These are phyloP conservation scores for Phortica variegata DNA, from an alignment of 1,140 invertebrate species.

Conservation along the genomic window DNA sequence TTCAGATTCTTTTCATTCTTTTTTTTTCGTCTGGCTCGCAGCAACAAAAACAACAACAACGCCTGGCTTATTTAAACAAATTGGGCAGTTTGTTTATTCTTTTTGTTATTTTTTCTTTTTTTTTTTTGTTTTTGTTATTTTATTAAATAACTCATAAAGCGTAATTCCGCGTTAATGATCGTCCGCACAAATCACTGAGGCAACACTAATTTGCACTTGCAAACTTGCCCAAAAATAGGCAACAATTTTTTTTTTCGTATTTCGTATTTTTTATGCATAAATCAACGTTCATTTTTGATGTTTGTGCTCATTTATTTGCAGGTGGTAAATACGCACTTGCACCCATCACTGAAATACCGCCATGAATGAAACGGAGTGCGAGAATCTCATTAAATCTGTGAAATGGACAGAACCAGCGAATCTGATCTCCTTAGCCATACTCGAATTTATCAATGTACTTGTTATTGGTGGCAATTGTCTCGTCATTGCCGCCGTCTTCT, in stretches of 20 bases:
- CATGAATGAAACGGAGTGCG: constrained; percentile 75
- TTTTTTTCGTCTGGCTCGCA: no score
- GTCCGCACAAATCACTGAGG: constrained; percentile 33
- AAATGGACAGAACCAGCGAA: constrained; percentile 75
- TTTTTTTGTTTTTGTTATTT: constrained; percentile 13
- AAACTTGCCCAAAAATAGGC: constrained; percentile 8
- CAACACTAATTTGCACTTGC: constrained; percentile 11
- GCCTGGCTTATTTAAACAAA: no score
- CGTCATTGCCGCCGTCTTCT: constrained; percentile 88
- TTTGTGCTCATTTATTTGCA: constrained; percentile 33
- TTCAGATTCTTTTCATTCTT: no score
- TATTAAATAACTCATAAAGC: no score
- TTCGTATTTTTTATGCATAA: no score
- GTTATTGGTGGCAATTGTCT: constrained; percentile 87
- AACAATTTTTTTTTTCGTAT: no score
- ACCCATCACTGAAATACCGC: constrained; percentile 52
- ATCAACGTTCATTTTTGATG: no score
- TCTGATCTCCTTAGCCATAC: constrained; percentile 71
- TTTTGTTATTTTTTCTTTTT: constrained; percentile 6
- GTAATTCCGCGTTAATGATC: no score
- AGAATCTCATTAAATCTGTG: constrained; percentile 71
- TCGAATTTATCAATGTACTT: constrained; percentile 80
- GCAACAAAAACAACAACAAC: no score
- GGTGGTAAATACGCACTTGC: constrained; percentile 48
- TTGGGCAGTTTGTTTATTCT: no score